A percentile compares a stretch with the other conserved stretches of the same genome.
Evolutionary conservation across 2,113 vertebrate species (phyloP).

Genomic region (Pteropus alecto): DNA sequence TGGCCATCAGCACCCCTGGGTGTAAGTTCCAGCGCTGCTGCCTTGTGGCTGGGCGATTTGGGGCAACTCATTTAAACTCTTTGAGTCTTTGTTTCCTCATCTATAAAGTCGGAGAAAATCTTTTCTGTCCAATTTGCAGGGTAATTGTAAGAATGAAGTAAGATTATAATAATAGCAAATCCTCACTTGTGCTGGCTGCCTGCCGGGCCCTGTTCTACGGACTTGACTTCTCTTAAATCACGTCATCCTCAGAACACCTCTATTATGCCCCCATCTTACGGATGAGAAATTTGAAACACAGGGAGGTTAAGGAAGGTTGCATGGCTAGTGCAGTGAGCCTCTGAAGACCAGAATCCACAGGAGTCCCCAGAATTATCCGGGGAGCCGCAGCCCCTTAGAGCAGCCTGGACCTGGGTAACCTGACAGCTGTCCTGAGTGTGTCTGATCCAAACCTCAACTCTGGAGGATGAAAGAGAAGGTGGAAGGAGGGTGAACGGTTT

Average conservation of each 20-base stretch:
- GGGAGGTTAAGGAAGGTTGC: not conserved
- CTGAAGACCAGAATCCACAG: accelerated
- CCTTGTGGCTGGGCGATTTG: not conserved
- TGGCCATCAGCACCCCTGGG: accelerated
- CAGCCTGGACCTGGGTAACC: not conserved
- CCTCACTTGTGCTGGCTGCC: accelerated
- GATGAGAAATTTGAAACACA: not conserved
- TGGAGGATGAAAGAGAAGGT: not conserved
- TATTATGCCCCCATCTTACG: not conserved
- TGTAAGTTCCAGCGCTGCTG: accelerated
- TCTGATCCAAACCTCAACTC: not conserved
- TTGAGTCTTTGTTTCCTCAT: not conserved
- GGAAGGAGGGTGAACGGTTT: not conserved
- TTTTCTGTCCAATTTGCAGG: not conserved
- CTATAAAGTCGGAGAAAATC: not conserved
- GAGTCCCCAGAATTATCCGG: not conserved
- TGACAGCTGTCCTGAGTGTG: accelerated
- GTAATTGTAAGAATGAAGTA: not conserved
- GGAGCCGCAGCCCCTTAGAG: too few relatives aligned
- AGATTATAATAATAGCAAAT: accelerated
- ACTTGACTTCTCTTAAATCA: accelerated
- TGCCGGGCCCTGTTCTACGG: accelerated
- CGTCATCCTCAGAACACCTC: accelerated
- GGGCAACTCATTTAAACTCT: not conserved
- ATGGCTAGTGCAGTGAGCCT: accelerated